phyloP scores from a whole-genome alignment of 1,140 invertebrate species.

The Onthophagus taurus region DNA sequence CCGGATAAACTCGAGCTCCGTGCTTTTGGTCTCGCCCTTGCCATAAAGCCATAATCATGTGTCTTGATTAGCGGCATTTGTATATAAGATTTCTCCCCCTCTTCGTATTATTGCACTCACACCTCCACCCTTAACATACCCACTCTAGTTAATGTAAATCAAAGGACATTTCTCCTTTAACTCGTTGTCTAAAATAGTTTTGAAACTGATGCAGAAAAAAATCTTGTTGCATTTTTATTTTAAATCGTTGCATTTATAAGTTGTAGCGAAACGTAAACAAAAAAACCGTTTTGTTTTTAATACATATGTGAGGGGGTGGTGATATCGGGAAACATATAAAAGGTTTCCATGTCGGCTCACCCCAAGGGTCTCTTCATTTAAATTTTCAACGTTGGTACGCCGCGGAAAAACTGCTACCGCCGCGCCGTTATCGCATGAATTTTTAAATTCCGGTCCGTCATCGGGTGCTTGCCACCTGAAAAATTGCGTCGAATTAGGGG shows the following conservation, averaged over 20 bases:
- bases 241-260: too few species aligned
- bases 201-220: too few species aligned
- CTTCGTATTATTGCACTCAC: constrained; percentile 3
- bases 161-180: too few species aligned
- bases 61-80: constrained; percentile 40
- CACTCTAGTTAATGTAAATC: too few species aligned
- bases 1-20: constrained; percentile 8
- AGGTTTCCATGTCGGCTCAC: too few species aligned
- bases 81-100: constrained; percentile 34
- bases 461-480: constrained; percentile 7
- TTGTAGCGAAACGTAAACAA: too few species aligned
- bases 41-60: constrained; percentile 34
- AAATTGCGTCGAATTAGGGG: constrained; percentile 12
- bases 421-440: constrained; percentile 10
- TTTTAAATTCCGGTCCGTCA: constrained; percentile 10
- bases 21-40: constrained; percentile 9
- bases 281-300: too few species aligned
- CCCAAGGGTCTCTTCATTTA: constrained; percentile 7
- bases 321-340: too few species aligned
- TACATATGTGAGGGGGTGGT: too few species aligned
- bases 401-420: constrained; percentile 4
- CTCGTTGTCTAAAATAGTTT: too few species aligned
- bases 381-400: constrained; percentile 9
- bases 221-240: too few species aligned
- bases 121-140: background rate